Conservation (phyloP, 2,888 invertebrate genomes). For the Acronicta alni region DNA sequence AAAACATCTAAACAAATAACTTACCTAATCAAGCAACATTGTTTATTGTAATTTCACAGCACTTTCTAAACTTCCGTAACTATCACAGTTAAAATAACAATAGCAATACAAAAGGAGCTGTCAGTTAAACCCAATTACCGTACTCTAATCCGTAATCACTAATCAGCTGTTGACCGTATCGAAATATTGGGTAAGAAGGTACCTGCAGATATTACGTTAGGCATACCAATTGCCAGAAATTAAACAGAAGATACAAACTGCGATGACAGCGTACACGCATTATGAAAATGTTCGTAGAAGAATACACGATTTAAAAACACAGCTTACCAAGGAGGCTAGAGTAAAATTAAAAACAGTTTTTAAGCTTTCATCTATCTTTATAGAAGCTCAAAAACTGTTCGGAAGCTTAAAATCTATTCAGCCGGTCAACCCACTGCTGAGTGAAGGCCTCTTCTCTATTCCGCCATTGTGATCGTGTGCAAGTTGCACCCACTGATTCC, state of each 20-base stretch:
- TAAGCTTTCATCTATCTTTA: no score
- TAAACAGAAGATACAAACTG: slow-evolving; percentile 19
- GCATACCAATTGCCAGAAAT: slow-evolving; percentile 1
- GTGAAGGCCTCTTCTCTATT: no score
- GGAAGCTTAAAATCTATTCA: no score
- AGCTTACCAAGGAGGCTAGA: no score
- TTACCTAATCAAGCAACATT: slow-evolving; percentile 23
- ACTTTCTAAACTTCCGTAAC: slow-evolving; percentile 48
- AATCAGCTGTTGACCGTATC: slow-evolving; percentile 54
- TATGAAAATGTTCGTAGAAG: no score
- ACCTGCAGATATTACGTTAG: slow-evolving; percentile 50
- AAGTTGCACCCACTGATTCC: no score
- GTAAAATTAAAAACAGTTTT: no score
- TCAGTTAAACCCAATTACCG: slow-evolving; percentile 37
- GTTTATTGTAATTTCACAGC: slow-evolving; percentile 12
- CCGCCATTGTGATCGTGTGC: no score
- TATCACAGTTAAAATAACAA: slow-evolving; percentile 35
- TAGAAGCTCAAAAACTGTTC: no score
- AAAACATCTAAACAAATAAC: slow-evolving; percentile 7
- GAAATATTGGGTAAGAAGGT: slow-evolving; percentile 54
- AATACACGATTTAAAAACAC: no score
- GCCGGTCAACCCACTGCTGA: no score
- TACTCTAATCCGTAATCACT: slow-evolving; percentile 48
- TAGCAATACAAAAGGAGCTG: slow-evolving; percentile 20
- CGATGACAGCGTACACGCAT: no score